Base-by-base conservation (phyloP, 2,888 invertebrate species). In the Odontocolon sp. region DNA sequence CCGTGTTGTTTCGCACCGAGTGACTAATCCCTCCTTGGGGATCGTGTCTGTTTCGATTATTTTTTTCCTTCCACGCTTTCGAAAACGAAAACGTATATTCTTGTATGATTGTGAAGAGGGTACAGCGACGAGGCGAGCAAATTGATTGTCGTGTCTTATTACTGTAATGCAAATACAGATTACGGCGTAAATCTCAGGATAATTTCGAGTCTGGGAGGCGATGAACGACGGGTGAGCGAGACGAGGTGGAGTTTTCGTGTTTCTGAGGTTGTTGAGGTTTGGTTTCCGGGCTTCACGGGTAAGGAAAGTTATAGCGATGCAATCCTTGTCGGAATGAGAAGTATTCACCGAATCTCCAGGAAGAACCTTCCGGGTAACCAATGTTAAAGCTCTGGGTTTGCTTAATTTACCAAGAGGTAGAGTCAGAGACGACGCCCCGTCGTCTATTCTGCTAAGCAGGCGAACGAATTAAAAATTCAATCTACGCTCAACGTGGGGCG, bases 401-500 rank as follows among this genome's bases (percentile, higher is more conserved):
- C 79, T 80, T 74, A 79, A 79, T 79, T 80, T 77, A 67, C 77
- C 69, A n/a, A n/a, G n/a, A n/a, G n/a, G n/a, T n/a, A n/a, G n/a
- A n/a, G n/a, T n/a, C n/a, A n/a, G n/a, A n/a, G n/a, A n/a, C n/a
- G 63, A 67, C 56, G 36, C 59, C 56, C 68, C 54, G 28, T 52
- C 33, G 36, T 66, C 70, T 45, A 45, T 52, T 67, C 54, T 54
- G 26, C 61, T 54, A 67, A 71, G 66, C 70, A 70, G 66, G 47
- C 66, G 66, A 71, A 76, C 79, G 73, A 75, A 75, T 79, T 77
- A 80, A 80, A 79, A 80, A 80, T 80, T 79, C 79, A 80, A 80
- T 80, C 77, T 79, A 59, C 66, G 63, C 52, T 42, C 54, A 54
- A 64, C 66, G 36, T 66, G 11, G 47, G 45, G 33, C 9, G 66